Evolutionary conservation across 2,888 invertebrate species (phyloP), one percentile per base, ranked within the genome.

Genomic region (Penaeus monodon): DNA sequence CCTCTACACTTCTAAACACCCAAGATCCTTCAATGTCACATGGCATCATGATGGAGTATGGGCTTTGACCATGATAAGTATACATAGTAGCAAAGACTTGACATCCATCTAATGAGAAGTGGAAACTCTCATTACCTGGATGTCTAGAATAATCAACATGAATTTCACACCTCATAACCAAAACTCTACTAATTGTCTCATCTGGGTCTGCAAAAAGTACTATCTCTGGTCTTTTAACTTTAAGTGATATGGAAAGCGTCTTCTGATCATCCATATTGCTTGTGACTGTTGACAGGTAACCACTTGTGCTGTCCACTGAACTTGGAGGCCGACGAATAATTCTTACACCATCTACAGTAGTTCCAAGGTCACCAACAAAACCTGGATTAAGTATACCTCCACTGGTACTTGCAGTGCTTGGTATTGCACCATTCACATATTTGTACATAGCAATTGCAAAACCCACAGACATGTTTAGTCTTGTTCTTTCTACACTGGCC

Each of bases 371-470:
- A 10, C 94, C 94, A 77, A 95, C 95, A 91, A 96, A 96, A 0
- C 95, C 96, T 88, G 95, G 95, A 92, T 96, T 96, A 57, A 96
- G 93, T 38, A 95, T 94, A 0, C 96, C 96, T 12, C 94, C 94
- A 14, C 95, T 95, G 89, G 94, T 92, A 64, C 93, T 93, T 90
- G 94, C 94, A 90, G 94, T 95, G 57, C 93, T 93, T 0, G 95
- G 95, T 91, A 95, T 92, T 7, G 95, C 94, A 84, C 94, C 94
- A 73, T 94, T 92, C 90, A 96, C 92, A 90, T 95, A 95, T 86
- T 94, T 92, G 0, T 94, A 93, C 85, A 96, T 92, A 81, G 92
- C 93, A 87, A 93, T 90, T 24, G 96, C 92, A 93, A 96, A 96
- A 0, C 96, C 95, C 89, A 96, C 94, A 0, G 96, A 95, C 0